A percentile compares a stretch with the other conserved stretches of the same genome.
Conservation (phyloP, 2,888 invertebrate species). For the Drosophila putrida region DNA sequence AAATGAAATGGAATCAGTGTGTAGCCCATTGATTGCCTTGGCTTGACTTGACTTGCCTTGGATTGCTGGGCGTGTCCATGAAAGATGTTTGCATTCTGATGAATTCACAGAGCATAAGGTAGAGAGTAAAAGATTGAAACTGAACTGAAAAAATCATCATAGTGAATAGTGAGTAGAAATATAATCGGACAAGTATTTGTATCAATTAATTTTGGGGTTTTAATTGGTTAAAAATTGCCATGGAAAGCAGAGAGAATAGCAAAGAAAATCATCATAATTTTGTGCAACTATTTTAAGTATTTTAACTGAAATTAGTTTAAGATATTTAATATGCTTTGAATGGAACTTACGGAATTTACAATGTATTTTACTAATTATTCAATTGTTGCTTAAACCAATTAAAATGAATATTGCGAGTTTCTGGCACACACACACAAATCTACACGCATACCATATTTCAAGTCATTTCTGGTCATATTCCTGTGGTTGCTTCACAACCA, state of each 20-base stretch:
- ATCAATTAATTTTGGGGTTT: conserved; percentile 56
- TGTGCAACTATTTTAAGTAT: conserved; percentile 1
- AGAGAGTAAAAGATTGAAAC: conserved; percentile 2
- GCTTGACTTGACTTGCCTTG: conserved; percentile 20
- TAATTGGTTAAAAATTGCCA: conserved; percentile 54
- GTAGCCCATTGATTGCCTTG: conserved; percentile 48
- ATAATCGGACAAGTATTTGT: conserved; percentile 2
- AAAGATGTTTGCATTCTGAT: conserved; percentile 62
- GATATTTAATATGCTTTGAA: not conserved
- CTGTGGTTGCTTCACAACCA: conserved; percentile 37
- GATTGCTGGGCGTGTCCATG: conserved; percentile 14
- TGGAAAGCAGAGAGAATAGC: not conserved
- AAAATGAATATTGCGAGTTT: not conserved
- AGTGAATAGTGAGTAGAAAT: conserved; percentile 5
- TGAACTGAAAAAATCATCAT: conserved; percentile 14
- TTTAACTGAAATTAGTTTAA: not conserved
- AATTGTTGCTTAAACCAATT: not conserved
- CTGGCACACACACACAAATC: conserved; percentile 6
- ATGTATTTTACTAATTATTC: conserved; percentile 5
- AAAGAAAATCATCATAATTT: conserved; percentile 2
- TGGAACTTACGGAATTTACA: not conserved
- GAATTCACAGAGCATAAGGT: conserved; percentile 26
- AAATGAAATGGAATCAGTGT: conserved; percentile 69
- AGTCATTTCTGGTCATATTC: conserved; percentile 24
- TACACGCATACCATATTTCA: not conserved